These are phyloP conservation scores for Linurgus olivaceus DNA, from an alignment of 2,797 vertebrate genomes.

Conservation along the genomic window DNA sequence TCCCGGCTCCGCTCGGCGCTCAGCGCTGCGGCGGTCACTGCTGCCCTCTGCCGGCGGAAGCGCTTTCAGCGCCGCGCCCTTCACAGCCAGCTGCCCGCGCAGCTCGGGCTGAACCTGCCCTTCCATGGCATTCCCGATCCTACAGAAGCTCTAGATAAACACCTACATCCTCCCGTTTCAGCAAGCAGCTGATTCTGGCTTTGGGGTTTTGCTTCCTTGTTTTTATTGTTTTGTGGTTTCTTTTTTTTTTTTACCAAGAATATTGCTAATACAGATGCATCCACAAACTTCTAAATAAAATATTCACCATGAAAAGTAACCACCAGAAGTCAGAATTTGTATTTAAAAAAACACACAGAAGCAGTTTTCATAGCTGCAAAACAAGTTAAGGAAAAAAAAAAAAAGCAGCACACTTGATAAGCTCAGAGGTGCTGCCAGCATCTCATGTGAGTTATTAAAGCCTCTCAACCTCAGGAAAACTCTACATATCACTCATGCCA, in stretches of 20 bases:
- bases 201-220: neutral
- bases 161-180: neutral
- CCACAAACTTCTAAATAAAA: neutral
- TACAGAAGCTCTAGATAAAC: neutral
- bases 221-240: neutral
- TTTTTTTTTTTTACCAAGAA: neutral
- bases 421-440: neutral
- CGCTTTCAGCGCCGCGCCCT: neutral
- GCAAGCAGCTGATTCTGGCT: neutral
- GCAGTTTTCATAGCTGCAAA: neutral
- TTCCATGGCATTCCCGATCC: neutral
- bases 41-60: neutral
- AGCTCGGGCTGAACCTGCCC: rapidly evolving
- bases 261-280: neutral
- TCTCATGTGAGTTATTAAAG: neutral
- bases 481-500: neutral
- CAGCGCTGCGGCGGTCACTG: neutral
- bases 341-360: neutral
- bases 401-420: neutral
- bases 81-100: rapidly evolving
- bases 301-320: neutral
- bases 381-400: neutral
- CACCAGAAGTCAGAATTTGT: neutral
- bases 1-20: rapidly evolving
- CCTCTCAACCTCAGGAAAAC: neutral